phyloP scores from a whole-genome alignment of 2,888 invertebrate species.

The Periphyllus acericola region DNA sequence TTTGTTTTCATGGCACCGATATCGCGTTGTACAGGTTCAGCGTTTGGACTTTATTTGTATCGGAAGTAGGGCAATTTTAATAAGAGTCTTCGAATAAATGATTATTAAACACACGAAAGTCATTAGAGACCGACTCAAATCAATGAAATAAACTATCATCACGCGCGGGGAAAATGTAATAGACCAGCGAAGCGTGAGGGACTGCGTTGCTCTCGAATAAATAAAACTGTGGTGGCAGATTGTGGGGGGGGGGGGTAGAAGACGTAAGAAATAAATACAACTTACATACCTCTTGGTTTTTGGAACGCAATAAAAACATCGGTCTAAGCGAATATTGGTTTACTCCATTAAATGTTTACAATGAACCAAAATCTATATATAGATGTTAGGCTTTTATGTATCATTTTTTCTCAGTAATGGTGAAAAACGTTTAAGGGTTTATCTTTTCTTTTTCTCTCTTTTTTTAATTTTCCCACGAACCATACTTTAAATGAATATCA shows the following conservation, averaged over 20 bases:
- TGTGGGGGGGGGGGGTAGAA: background rate
- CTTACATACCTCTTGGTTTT: slow-evolving; percentile 17
- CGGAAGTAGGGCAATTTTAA: too few species aligned
- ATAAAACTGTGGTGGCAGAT: too few species aligned
- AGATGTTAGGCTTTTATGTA: slow-evolving; percentile 6
- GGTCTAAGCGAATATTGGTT: slow-evolving; percentile 25
- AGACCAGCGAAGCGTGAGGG: background rate
- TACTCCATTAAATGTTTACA: slow-evolving; percentile 37
- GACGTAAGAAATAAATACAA: slow-evolving; percentile 19
- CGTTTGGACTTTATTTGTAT: too few species aligned
- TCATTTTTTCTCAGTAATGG: background rate
- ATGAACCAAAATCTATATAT: slow-evolving; percentile 13
- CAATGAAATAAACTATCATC: background rate
- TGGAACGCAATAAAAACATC: slow-evolving; percentile 35
- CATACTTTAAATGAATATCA: background rate
- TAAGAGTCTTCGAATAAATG: background rate
- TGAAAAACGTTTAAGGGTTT: slow-evolving; percentile 36
- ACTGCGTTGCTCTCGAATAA: background rate
- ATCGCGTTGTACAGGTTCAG: too few species aligned
- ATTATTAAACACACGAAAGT: background rate
- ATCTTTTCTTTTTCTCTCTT: background rate
- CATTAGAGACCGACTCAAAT: background rate
- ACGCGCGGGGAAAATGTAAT: background rate
- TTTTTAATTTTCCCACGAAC: background rate
- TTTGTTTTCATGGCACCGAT: too few species aligned